Conservation (phyloP, 2,888 invertebrate genomes). For the Mythimna ferrago region DNA sequence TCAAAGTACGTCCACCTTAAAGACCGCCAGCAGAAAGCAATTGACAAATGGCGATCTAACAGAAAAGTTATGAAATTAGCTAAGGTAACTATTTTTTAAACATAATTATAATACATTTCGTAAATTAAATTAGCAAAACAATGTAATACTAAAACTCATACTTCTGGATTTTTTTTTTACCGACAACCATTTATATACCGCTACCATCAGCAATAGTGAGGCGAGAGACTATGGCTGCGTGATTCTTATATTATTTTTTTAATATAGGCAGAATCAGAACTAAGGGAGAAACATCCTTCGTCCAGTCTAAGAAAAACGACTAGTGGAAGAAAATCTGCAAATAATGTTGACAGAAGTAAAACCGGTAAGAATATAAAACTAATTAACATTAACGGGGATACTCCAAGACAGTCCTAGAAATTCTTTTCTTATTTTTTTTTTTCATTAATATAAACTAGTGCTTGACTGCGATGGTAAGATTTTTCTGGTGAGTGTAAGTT, state of each 20-base stretch:
- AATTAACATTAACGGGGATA: background rate
- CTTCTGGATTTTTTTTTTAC: too few relatives aligned
- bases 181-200: too few relatives aligned
- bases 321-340: slow-evolving; percentile 15
- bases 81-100: slow-evolving; percentile 37
- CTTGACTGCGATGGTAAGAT: too few relatives aligned
- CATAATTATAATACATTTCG: background rate
- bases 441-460: too few relatives aligned
- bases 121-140: too few relatives aligned
- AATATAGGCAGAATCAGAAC: slow-evolving; percentile 13
- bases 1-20: slow-evolving; percentile 77
- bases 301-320: slow-evolving; percentile 5
- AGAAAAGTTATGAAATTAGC: slow-evolving; percentile 70
- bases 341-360: background rate
- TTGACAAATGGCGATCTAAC: slow-evolving; percentile 82
- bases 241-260: background rate
- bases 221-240: too few relatives aligned
- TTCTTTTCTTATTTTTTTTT: too few relatives aligned
- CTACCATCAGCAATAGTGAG: too few relatives aligned
- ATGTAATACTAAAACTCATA: too few relatives aligned
- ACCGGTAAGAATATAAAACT: slow-evolving; percentile 25
- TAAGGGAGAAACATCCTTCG: background rate
- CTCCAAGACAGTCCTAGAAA: too few relatives aligned
- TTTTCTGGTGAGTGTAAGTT: too few relatives aligned
- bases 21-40: slow-evolving; percentile 78